Base-by-base conservation (phyloP, 2,113 vertebrate genomes). In the Ptychochromis oligacanthus region DNA sequence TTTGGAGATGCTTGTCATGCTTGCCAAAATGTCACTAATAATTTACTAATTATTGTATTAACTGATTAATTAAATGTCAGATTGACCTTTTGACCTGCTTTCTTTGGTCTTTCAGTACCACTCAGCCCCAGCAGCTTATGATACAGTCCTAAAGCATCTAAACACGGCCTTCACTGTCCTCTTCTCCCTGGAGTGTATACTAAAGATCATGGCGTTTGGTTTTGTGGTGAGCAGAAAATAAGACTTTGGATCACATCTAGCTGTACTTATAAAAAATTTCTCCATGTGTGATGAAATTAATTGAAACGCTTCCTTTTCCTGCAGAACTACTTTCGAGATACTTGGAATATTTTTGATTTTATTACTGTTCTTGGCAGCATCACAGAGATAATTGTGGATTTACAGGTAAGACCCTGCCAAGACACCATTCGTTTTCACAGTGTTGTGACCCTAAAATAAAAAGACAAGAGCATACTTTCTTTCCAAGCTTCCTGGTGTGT, bases 321-420 rank as follows among this genome's bases (percentile, higher is more conserved):
- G 31, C 95, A 99, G 98, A 99, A 99, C 92, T 99, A 99, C 94
- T 99, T 99, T 90, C 96, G 98, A 90, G 98, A 99, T 70, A 99
- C 98, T 38, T 99, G 98, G 98, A 99, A 99, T 91, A 99, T 99
- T 89, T 99, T 99, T 93, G 98, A 99, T 92, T 99, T 99, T 91
- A 99, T 99, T 93, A 99, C 98, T 0, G 98, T 99, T 62, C 97
- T 99, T 1, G 98, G 98, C 88, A 99, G 98, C 92, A 99, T 99
- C 86, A 96, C 97, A 0, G 98, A 99, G 94, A 99, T 99, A 86
- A 96, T 99, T 82, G 96, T 99, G 88, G 96, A 96, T 90, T 92
- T 96, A 81, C 96, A 96, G 95, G 96, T 96, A 82, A 90, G 79
- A 20, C 13, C 2, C 59, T 75, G 59, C 81, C 81, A 74, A 79